Conservation (phyloP, 2,888 invertebrate genomes). For the Pseudococcus viburni region DNA sequence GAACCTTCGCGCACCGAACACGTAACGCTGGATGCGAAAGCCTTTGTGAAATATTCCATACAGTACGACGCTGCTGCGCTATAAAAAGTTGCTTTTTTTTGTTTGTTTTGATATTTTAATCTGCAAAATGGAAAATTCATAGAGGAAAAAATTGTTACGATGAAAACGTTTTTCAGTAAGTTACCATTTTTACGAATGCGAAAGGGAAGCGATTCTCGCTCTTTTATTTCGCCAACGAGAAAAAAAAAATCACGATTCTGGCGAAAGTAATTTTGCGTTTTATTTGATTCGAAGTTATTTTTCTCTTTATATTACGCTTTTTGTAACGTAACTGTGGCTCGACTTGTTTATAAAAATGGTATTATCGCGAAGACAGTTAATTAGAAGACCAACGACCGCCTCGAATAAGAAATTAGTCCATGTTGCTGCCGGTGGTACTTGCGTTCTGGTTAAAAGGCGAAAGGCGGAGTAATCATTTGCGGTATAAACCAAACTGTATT, state of each 20-base stretch:
- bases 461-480: neutral
- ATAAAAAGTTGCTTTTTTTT: neutral
- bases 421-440: neutral
- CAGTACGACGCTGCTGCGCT: neutral
- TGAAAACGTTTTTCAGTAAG: conserved; percentile 42
- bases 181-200: neutral
- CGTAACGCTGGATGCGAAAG: neutral
- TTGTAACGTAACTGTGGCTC: conserved; percentile 6
- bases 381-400: conserved; percentile 11
- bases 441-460: neutral
- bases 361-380: conserved; percentile 42
- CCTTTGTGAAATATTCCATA: neutral
- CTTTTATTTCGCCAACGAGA: conserved; percentile 1
- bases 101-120: conserved; percentile 48
- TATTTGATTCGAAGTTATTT: conserved; percentile 31
- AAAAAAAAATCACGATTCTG: conserved; percentile 30
- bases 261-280: conserved; percentile 45
- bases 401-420: conserved; percentile 32
- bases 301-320: conserved; percentile 28
- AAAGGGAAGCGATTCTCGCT: neutral
- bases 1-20: neutral
- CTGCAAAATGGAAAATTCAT: conserved; percentile 51
- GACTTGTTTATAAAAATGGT: conserved; percentile 18
- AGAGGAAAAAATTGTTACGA: conserved; percentile 35
- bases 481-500: neutral